Base-by-base conservation (phyloP, 2,797 vertebrate genomes). In the Sebastolobus altivelis region DNA sequence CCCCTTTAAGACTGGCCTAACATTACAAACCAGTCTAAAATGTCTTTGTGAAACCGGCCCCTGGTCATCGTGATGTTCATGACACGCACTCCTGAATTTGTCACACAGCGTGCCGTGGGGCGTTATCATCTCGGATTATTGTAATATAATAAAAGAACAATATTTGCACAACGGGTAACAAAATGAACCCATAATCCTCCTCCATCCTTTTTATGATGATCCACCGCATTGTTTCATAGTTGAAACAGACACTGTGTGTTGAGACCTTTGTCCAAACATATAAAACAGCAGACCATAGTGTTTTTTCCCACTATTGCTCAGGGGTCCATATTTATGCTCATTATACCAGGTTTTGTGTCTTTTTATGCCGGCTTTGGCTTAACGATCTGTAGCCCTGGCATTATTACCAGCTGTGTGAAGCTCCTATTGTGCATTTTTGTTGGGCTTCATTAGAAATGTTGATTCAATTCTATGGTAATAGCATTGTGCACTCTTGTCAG, bases 271-370 rank as follows among this genome's bases (percentile, higher is more conserved):
- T 81, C 52, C 59, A 72, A 76, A 77, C 62, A 63, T 54, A 52
- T 75, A 20, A 63, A 59, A 18, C 58, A 62, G 49, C 33, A 72
- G 29, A 59, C 43, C 25, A 8, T 43, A 14, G 33, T 55, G 38
- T 8, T 6, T 74, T 75, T 63, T 40, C 27, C 22, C 3, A 20
- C 4, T 49, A 8, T 56, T 33, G 33, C 69, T 72, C 67, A 66
- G 20, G 60, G 68, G 66, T 73, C 69, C 65, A 77, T 84, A 79
- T 87, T 82, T 79, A 43, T 40, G 43, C 79, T 86, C 75, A 79
- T 85, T 84, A 66, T 43, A 55, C n/a, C 27, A 52, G 67, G 22
- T 78, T 87, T 81, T 74, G 56, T 76, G 49, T 84, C 33, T 66
- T 71, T 65, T 38, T 79, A 66, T 71, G 9, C 56, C 9, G 37